These are phyloP conservation scores for Dicranocentrus wangi DNA, from an alignment of 2,888 invertebrate genomes.

Conservation along the genomic window DNA sequence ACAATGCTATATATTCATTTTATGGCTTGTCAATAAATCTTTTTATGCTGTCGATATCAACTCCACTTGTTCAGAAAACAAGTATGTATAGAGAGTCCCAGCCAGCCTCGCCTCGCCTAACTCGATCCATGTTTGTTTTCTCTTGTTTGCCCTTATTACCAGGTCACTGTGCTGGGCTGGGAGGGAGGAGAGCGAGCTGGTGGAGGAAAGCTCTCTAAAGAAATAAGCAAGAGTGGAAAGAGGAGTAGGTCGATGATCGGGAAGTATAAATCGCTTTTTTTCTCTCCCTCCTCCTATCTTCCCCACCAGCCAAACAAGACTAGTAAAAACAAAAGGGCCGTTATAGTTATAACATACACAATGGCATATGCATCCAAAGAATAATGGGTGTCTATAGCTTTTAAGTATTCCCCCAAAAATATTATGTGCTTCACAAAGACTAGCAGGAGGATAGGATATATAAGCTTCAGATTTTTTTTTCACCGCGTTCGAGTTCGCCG, in stretches of 20 bases:
- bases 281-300: conserved; percentile 46
- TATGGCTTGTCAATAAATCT: conserved; percentile 39
- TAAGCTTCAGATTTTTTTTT: too few relatives aligned
- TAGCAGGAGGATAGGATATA: too few relatives aligned
- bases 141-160: conserved; percentile 18
- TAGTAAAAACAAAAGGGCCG: background rate
- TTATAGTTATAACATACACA: too few relatives aligned
- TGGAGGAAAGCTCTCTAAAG: conserved; percentile 20
- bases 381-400: too few relatives aligned
- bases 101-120: background rate
- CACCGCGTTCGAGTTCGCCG: too few relatives aligned
- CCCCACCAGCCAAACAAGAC: conserved; percentile 8
- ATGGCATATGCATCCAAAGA: too few relatives aligned
- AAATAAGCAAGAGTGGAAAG: background rate
- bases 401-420: too few relatives aligned
- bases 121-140: background rate
- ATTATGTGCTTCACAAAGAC: too few relatives aligned
- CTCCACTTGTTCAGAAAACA: background rate
- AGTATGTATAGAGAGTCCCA: background rate
- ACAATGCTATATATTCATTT: too few relatives aligned
- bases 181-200: conserved; percentile 21
- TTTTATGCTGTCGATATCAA: conserved; percentile 38
- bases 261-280: conserved; percentile 55
- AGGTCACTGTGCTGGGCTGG: conserved; percentile 37
- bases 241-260: conserved; percentile 44